Conservation (phyloP, 2,113 vertebrate species). For the Chloropsis hardwickii region DNA sequence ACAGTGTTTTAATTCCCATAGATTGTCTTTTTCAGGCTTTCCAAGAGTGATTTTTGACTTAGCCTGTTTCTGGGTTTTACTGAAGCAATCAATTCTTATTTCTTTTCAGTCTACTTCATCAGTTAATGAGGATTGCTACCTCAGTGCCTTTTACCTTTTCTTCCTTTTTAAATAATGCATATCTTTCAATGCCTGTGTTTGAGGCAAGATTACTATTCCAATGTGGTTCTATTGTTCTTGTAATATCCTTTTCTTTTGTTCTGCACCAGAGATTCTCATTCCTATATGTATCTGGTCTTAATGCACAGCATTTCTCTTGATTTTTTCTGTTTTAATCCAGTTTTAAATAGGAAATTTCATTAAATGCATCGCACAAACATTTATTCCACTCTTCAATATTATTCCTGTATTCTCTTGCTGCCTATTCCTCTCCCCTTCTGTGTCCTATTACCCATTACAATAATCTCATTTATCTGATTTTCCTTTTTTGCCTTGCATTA, state of each 20-base stretch:
- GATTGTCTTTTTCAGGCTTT: not conserved
- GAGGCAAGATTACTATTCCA: constrained; percentile 4
- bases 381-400: constrained; percentile 32
- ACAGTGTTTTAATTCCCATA: not conserved
- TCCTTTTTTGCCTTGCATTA: not conserved
- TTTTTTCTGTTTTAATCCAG: constrained; percentile 58
- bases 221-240: constrained; percentile 4
- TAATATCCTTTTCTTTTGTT: constrained; percentile 39
- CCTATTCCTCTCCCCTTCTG: constrained; percentile 31
- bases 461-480: constrained; percentile 35
- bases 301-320: constrained; percentile 42
- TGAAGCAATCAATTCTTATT: constrained; percentile 40
- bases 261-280: constrained; percentile 24
- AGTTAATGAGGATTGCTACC: constrained; percentile 41
- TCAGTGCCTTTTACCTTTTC: constrained; percentile 32
- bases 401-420: constrained; percentile 44
- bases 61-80: not conserved
- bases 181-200: constrained; percentile 5
- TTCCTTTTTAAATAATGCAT: constrained; percentile 32
- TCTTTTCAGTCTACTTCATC: constrained; percentile 51
- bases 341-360: constrained; percentile 57
- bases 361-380: constrained; percentile 41
- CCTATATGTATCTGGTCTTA: constrained; percentile 24
- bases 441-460: constrained; percentile 45
- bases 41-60: constrained; percentile 1